phyloP scores from a whole-genome alignment of 2,113 vertebrate genomes.

The Campylomormyrus numenius region DNA sequence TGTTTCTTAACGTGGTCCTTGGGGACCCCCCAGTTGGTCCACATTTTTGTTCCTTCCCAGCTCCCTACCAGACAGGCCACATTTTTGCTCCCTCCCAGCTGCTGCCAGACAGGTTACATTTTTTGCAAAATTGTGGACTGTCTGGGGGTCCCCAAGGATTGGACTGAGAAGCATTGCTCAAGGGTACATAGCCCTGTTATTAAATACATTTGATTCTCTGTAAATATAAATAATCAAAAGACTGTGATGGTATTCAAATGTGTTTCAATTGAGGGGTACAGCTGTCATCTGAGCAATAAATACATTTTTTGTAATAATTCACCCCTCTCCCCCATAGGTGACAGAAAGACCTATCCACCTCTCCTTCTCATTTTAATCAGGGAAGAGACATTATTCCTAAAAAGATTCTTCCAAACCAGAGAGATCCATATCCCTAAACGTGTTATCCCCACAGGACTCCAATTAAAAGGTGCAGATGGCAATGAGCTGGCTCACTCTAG shows the following conservation, averaged over 20 bases:
- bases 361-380: not conserved
- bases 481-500: not conserved
- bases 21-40: not conserved
- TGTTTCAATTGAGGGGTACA: not conserved
- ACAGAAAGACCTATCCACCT: not conserved
- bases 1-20: not conserved
- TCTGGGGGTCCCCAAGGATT: not conserved
- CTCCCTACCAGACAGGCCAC: not conserved
- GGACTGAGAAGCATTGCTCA: not conserved
- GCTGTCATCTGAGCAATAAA: not conserved
- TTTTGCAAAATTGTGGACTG: not conserved
- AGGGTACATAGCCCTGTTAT: not conserved
- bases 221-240: not conserved
- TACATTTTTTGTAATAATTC: not conserved
- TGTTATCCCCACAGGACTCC: not conserved
- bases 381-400: not conserved
- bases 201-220: not conserved
- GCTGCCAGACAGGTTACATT: not conserved
- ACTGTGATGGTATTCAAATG: not conserved
- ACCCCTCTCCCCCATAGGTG: not conserved
- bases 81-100: not conserved
- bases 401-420: not conserved
- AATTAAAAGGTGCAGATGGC: conserved; percentile 10
- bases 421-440: not conserved
- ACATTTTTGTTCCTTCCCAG: not conserved